Base-by-base conservation (phyloP, 2,797 vertebrate genomes). In the Artibeus lituratus region DNA sequence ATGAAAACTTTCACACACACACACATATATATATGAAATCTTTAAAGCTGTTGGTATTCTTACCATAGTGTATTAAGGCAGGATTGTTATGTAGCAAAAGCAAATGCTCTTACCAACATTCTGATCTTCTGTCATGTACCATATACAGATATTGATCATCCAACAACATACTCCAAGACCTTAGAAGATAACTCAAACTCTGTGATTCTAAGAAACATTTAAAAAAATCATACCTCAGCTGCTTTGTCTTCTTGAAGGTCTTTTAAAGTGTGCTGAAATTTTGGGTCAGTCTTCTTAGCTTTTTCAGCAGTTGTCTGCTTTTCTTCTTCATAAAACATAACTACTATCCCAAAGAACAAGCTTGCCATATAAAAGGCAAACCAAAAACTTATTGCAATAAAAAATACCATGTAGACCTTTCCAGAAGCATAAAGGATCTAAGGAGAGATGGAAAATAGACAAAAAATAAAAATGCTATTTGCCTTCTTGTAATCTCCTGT, bases 281-380 rank as follows among this genome's bases (percentile, higher is more conserved):
- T 98, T 87, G 98, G 95, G 83, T 99, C 98, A 91, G 98, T 98
- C 96, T 99, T 98, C 91, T 97, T 96, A 1, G 98, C 96, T 97
- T 99, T 99, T 85, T 98, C 98, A 2, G 98, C 88, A 22, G 97
- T 98, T 94, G 98, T 98, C 97, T 99, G 99, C 94, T 99, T 99
- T 97, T 99, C 99, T 97, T 99, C 99, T 96, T 99, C 99, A 44
- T 99, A 99, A 53, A 99, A 98, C 99, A 99, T 99, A 70, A 99
- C 99, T 4, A 99, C 98, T 90, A 99, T 99, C n/a, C 99, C 99
- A 97, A 99, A 95, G 97, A 99, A 99, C 96, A 99, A 97, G 97
- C 99, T 99, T 89, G 99, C 94, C 96, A 99, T 97, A 97, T 99
- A 99, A 98, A 99, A 99, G 53, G 99, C 99, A 93, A 99, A 99